phyloP scores from a whole-genome alignment of 2,888 invertebrate genomes.

The Atherix ibis region DNA sequence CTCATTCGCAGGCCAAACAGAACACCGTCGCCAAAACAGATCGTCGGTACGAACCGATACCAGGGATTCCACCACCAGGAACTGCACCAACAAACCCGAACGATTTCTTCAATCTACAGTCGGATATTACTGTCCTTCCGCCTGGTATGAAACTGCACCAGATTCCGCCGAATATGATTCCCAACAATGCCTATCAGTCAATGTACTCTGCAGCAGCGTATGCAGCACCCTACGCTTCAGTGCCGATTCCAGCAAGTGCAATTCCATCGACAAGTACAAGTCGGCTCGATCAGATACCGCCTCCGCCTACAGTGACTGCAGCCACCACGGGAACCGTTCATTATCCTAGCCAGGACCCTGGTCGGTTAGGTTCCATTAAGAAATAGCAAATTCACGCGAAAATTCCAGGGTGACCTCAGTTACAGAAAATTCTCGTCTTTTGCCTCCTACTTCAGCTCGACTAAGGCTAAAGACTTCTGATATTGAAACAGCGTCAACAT shows the following conservation, averaged over 20 bases:
- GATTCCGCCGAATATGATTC: slow-evolving; percentile 28
- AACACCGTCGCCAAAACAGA: slow-evolving; percentile 36
- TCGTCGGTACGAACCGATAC: slow-evolving; percentile 52
- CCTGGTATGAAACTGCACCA: slow-evolving; percentile 33
- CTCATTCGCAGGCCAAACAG: slow-evolving; percentile 75
- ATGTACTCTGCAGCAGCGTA: slow-evolving; percentile 20
- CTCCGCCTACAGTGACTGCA: slow-evolving; percentile 38
- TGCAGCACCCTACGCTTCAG: slow-evolving; percentile 29
- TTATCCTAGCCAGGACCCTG: slow-evolving; percentile 97
- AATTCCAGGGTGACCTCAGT: too few relatives aligned
- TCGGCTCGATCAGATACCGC: slow-evolving; percentile 23
- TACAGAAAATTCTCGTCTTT: too few relatives aligned
- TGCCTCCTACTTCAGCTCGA: too few relatives aligned
- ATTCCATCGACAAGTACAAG: slow-evolving; percentile 15
- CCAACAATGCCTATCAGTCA: slow-evolving; percentile 27
- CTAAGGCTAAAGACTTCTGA: too few relatives aligned
- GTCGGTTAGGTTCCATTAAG: slow-evolving; percentile 59
- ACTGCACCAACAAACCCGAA: slow-evolving; percentile 37
- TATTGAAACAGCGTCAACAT: too few relatives aligned
- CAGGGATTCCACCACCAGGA: slow-evolving; percentile 58
- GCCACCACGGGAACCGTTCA: too few relatives aligned
- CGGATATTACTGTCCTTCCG: slow-evolving; percentile 29
- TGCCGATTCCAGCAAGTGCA: slow-evolving; percentile 26
- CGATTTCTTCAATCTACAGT: slow-evolving; percentile 45
- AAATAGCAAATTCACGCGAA: too few relatives aligned